Percentiles rank a stretch among this genome's conserved stretches.
phyloP scores from a whole-genome alignment of 1,140 invertebrate species.

The Chlorops oryzae region DNA sequence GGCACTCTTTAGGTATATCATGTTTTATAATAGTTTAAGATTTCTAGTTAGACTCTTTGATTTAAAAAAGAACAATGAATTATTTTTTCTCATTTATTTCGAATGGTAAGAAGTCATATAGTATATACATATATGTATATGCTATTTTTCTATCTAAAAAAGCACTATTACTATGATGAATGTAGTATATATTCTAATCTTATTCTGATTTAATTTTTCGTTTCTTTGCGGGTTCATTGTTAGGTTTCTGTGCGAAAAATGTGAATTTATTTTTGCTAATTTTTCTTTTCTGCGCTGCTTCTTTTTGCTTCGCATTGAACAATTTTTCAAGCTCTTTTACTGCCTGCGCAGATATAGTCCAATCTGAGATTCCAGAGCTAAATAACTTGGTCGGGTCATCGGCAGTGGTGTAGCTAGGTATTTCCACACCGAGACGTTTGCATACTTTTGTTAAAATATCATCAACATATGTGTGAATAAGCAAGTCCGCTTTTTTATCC shows the following conservation, averaged over 20 bases:
- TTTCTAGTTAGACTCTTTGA: too few relatives aligned
- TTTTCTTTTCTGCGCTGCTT: constrained; percentile 9
- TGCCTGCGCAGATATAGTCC: constrained; percentile 54
- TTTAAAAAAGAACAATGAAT: too few relatives aligned
- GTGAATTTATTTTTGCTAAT: constrained; percentile 4
- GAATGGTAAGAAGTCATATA: too few relatives aligned
- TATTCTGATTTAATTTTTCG: constrained; percentile 6
- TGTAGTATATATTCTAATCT: too few relatives aligned
- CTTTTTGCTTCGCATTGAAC: constrained; percentile 25
- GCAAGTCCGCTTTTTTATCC: constrained; percentile 87
- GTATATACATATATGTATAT: too few relatives aligned
- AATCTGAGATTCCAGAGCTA: constrained; percentile 50
- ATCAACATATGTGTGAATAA: constrained; percentile 87
- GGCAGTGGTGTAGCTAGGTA: constrained; percentile 61
- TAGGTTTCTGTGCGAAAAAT: background rate
- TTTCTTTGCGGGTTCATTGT: background rate
- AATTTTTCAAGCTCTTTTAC: constrained; percentile 28
- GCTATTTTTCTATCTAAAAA: too few relatives aligned
- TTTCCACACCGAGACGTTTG: constrained; percentile 63
- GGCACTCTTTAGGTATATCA: too few relatives aligned
- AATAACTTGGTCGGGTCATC: constrained; percentile 62
- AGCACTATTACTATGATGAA: too few relatives aligned
- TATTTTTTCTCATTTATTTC: too few relatives aligned
- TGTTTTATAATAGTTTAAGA: too few relatives aligned
- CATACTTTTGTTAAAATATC: constrained; percentile 72